Conservation (phyloP, 2,113 vertebrate species). For the Macrotis lagotis region DNA sequence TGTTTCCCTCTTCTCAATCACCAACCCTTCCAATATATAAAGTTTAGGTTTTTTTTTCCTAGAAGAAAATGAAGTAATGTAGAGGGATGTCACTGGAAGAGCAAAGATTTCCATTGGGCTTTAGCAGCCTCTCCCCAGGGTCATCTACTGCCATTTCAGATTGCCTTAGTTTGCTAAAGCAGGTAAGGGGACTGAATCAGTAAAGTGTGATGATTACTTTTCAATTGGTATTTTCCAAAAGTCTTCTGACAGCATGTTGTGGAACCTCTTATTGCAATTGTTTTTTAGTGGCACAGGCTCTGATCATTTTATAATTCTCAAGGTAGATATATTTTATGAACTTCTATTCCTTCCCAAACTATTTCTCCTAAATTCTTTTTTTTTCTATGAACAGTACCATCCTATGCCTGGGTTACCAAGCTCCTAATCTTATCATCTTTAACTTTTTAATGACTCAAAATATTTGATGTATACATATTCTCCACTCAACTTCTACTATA, state of each 20-base stretch:
- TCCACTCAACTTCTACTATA: not conserved
- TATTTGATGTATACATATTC: not conserved
- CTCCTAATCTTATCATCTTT: not conserved
- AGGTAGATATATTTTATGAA: not conserved
- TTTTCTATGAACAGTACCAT: not conserved
- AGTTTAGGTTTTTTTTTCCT: constrained; percentile 1
- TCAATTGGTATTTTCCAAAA: not conserved
- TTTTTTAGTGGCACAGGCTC: not conserved
- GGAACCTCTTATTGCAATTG: not conserved
- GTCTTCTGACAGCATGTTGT: not conserved
- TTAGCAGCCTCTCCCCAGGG: not conserved
- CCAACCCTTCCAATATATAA: constrained; percentile 36
- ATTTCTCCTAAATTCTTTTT: not conserved
- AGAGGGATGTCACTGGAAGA: not conserved
- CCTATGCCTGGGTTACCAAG: not conserved
- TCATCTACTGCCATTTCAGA: not conserved
- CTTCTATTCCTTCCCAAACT: not conserved
- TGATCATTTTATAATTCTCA: not conserved
- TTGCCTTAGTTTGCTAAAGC: not conserved
- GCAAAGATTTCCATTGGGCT: not conserved
- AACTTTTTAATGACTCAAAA: not conserved
- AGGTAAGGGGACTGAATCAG: not conserved
- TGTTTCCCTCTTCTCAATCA: constrained; percentile 34
- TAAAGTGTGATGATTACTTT: not conserved
- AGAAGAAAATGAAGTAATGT: not conserved